phyloP scores from a whole-genome alignment of 2,797 vertebrate species.

The Notoglanidium macrostoma region DNA sequence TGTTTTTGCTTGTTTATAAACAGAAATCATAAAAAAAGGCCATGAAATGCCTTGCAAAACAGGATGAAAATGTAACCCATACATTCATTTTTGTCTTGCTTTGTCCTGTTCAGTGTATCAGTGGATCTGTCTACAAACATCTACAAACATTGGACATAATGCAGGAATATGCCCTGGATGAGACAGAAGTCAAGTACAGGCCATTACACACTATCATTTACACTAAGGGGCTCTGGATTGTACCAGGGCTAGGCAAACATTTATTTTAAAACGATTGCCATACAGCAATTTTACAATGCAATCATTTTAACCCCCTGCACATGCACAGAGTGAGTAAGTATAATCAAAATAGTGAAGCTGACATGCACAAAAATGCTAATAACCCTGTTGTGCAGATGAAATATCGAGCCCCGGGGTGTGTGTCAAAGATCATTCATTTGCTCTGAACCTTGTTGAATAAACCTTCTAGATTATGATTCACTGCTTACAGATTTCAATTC shows the following conservation, averaged over 20 bases:
- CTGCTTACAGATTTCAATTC: background rate
- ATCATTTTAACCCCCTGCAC: background rate
- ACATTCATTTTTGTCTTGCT: background rate
- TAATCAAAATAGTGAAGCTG: background rate
- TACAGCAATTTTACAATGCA: background rate
- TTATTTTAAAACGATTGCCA: background rate
- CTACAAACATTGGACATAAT: too few relatives aligned
- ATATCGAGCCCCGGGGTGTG: background rate
- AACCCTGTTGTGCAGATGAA: background rate
- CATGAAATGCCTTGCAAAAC: background rate
- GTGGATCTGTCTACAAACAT: background rate
- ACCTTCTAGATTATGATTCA: background rate
- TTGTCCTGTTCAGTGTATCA: background rate
- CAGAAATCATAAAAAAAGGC: background rate
- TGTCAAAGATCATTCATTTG: conserved; percentile 16
- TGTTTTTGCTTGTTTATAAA: too few relatives aligned
- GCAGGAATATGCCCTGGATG: background rate
- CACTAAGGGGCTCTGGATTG: background rate
- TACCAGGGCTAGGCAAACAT: background rate
- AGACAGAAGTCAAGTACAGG: background rate
- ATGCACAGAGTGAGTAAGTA: background rate
- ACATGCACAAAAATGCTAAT: conserved; percentile 9
- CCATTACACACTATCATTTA: background rate
- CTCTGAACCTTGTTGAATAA: background rate
- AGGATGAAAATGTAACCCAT: background rate